Evolutionary conservation across 2,113 vertebrate genomes (phyloP).

Genomic region (Actenoides hombroni): DNA sequence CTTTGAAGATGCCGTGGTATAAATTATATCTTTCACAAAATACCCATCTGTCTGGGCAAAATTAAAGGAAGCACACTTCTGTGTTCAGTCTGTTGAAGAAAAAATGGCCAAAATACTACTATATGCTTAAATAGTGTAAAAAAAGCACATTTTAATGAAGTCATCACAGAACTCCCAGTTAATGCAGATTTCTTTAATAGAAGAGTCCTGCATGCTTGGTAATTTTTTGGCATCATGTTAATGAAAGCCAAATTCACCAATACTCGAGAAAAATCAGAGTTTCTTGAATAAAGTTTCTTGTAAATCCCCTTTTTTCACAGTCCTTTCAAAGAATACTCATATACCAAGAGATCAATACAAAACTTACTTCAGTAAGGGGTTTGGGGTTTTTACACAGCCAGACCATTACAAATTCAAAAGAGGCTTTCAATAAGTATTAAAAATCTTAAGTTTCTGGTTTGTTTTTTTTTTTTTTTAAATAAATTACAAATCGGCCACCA

Average conservation of each 20-base stretch:
- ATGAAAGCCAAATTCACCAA: constrained; percentile 35
- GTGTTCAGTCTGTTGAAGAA: constrained; percentile 14
- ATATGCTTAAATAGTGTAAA: not conserved
- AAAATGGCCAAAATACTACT: not conserved
- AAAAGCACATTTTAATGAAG: not conserved
- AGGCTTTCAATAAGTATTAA: not conserved
- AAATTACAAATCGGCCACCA: constrained; percentile 1
- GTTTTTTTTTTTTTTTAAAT: not conserved
- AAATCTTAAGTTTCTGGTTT: not conserved
- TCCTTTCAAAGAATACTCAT: not conserved
- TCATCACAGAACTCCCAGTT: not conserved
- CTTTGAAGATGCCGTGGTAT: not conserved
- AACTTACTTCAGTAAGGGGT: not conserved
- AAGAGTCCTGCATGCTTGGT: not conserved
- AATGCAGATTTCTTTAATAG: not conserved
- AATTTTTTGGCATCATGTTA: not conserved
- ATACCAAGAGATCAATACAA: not conserved
- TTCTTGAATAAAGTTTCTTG: not conserved
- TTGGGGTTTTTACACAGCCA: not conserved
- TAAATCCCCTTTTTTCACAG: not conserved
- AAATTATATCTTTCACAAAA: not conserved
- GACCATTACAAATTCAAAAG: not conserved
- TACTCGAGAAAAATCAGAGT: not conserved
- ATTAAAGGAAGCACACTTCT: not conserved
- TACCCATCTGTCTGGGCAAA: not conserved